Base-by-base conservation (phyloP, 1,140 invertebrate species). In the Drosophila ironensis region DNA sequence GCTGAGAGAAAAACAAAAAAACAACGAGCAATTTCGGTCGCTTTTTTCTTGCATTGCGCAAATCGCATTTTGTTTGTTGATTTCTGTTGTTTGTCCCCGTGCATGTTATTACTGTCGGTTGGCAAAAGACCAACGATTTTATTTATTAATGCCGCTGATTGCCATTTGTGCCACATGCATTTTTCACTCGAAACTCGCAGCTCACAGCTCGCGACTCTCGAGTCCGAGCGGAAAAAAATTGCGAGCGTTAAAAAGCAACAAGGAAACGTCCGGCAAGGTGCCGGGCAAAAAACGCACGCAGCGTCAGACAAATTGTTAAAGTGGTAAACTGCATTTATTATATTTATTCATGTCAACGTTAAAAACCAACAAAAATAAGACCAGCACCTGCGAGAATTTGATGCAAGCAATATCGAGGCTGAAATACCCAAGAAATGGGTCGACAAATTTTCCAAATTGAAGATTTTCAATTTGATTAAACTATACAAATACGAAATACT, bases 141-240 rank as follows among this genome's bases (percentile, higher is more conserved):
- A 76, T 76, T 76, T 76, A 76, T 76, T 76, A 76, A 76, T 71
- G 67, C 47, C 53, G 66, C 60, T 76, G 72, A 76, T 76, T 71
- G 73, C 59, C 72, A 64, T 51, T 71, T 71, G 50, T 71, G 67
- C 64, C 56, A 63, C 54, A 76, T 59, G 51, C 52, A 54, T 64
- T 69, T 63, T 74, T 42, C 40, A 61, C 52, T 69, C 35, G 9
- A 20, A 16, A 44, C 22, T 25, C 40, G 28, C 27, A n/a, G 19
- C 40, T 33, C 25, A 12, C 14, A 20, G 47, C 5, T 22, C n/a
- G n/a, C n/a, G n/a, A n/a, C n/a, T n/a, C n/a, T n/a, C 30, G 11
- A 33, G 14, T 22, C 19, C 17, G 4, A n/a, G 9, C 14, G 11
- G 8, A n/a, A 33, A 33, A 42, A 27, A 40, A 16, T 22, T 33